phyloP scores from a whole-genome alignment of 2,888 invertebrate genomes.

The Noctua janthe region DNA sequence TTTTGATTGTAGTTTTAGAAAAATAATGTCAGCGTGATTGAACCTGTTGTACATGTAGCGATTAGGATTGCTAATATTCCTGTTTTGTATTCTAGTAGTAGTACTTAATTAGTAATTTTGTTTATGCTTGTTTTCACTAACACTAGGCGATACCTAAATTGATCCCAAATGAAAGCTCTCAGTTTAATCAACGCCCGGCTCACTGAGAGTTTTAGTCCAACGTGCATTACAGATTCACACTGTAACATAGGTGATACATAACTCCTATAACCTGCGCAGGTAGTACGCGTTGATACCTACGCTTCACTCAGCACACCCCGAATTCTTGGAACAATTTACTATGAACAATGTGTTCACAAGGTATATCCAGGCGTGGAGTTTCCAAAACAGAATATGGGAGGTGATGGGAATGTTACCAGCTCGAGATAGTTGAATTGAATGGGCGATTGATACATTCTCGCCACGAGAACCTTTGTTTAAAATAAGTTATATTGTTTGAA shows the following conservation, averaged over 20 bases:
- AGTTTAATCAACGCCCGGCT: neutral
- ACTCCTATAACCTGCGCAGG: neutral
- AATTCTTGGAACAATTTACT: constrained; percentile 1
- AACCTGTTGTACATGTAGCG: neutral
- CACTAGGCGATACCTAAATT: neutral
- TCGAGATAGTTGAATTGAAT: neutral
- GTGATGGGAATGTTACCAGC: neutral
- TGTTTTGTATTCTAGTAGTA: neutral
- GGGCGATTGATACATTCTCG: neutral
- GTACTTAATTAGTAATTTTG: neutral
- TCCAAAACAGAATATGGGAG: neutral
- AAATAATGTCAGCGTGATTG: neutral
- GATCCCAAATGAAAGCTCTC: neutral
- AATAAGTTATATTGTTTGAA: neutral
- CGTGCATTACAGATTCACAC: neutral
- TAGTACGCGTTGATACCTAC: neutral
- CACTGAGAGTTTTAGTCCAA: neutral
- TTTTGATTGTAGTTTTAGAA: neutral
- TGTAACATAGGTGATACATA: neutral
- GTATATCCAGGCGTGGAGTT: neutral
- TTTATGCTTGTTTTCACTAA: neutral
- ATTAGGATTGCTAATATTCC: neutral
- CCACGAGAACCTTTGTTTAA: neutral
- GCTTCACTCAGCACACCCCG: neutral
- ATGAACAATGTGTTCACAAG: neutral